These are phyloP conservation scores for Brachionus calyciflorus DNA, from an alignment of 1,140 invertebrate species.

Conservation along the genomic window DNA sequence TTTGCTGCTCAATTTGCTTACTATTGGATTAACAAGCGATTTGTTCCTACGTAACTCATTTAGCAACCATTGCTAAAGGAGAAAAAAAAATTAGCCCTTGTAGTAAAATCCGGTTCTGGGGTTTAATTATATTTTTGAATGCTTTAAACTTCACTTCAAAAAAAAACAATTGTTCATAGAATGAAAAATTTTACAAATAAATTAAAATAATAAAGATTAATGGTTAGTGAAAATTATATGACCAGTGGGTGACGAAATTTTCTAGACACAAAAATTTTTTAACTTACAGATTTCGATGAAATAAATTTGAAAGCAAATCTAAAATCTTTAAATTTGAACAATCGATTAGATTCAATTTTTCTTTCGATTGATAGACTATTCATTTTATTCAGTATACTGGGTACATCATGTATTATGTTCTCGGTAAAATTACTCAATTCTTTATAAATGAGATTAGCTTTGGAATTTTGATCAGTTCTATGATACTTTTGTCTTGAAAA, in stretches of 20 bases:
- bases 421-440: conserved; percentile 31
- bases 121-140: too few species aligned
- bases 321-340: conserved; percentile 23
- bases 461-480: neutral
- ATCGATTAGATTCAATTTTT: neutral
- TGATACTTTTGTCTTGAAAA: conserved; percentile 28
- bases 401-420: conserved; percentile 23
- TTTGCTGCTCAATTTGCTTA: neutral
- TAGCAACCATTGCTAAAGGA: neutral
- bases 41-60: neutral
- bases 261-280: too few species aligned
- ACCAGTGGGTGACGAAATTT: too few species aligned
- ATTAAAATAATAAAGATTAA: too few species aligned
- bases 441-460: neutral
- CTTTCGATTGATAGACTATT: neutral
- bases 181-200: too few species aligned
- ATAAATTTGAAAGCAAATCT: neutral
- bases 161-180: too few species aligned
- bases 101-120: too few species aligned
- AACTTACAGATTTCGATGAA: conserved; percentile 9
- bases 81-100: neutral
- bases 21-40: neutral
- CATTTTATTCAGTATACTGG: neutral
- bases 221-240: too few species aligned
- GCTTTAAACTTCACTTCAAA: too few species aligned